These are phyloP conservation scores for Ammodytes marinus DNA, from an alignment of 2,113 vertebrate genomes.

Conservation along the genomic window DNA sequence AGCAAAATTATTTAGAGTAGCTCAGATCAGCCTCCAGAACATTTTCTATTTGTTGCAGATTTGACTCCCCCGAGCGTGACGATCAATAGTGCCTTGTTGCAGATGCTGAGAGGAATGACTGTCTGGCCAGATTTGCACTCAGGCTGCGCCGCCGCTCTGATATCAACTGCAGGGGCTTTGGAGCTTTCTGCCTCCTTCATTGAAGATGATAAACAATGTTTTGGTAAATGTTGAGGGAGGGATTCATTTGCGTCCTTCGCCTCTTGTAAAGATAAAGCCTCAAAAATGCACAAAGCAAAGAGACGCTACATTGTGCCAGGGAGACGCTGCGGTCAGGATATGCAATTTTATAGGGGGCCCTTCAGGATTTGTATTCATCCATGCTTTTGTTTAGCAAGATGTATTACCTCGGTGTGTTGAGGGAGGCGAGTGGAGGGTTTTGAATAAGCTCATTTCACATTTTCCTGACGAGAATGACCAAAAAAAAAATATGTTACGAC, in stretches of 20 bases:
- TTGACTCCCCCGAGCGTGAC: constrained; percentile 53
- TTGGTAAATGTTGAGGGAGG: constrained; percentile 45
- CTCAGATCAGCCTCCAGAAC: constrained; percentile 53
- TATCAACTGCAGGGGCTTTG: constrained; percentile 30
- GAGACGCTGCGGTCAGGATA: constrained; percentile 22
- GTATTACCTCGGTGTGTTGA: constrained; percentile 55
- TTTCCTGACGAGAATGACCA: constrained; percentile 45
- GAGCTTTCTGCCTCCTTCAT: constrained; percentile 30
- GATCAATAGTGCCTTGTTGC: constrained; percentile 73
- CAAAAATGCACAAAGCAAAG: constrained; percentile 30
- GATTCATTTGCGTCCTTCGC: constrained; percentile 37
- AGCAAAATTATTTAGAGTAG: constrained; percentile 78
- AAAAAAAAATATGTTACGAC: constrained; percentile 14
- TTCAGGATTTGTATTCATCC: constrained; percentile 67
- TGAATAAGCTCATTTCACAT: constrained; percentile 53
- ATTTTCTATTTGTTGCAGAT: constrained; percentile 64
- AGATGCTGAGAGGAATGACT: constrained; percentile 52
- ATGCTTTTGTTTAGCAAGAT: constrained; percentile 54
- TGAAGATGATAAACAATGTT: constrained; percentile 45
- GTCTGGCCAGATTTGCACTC: constrained; percentile 40
- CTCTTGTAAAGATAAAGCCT: constrained; percentile 51
- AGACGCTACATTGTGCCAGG: constrained; percentile 20
- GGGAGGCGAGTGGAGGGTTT: constrained; percentile 43
- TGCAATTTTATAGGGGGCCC: constrained; percentile 57
- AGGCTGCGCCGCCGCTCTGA: constrained; percentile 38